phyloP scores from a whole-genome alignment of 2,113 vertebrate species.

The Coracopsis vasa region DNA sequence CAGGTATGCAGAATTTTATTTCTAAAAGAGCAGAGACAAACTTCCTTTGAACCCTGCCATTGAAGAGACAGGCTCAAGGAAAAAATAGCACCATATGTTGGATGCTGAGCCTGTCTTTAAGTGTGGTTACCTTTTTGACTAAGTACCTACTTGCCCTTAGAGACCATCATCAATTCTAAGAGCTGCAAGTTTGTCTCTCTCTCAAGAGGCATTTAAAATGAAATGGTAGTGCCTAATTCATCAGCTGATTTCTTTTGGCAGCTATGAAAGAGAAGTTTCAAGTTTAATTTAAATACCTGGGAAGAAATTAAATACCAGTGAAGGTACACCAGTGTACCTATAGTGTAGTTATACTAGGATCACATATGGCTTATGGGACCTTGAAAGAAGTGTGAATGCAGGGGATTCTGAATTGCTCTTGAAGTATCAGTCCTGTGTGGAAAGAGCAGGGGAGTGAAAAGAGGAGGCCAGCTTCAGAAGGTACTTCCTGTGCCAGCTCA shows the following conservation, averaged over 20 bases:
- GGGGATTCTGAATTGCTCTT: background rate
- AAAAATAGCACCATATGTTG: background rate
- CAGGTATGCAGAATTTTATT: background rate
- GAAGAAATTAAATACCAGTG: background rate
- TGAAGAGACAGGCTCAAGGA: background rate
- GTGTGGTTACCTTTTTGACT: background rate
- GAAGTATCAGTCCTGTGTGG: background rate
- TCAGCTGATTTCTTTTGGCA: background rate
- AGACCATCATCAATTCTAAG: background rate
- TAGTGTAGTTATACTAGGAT: background rate
- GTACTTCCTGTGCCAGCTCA: background rate
- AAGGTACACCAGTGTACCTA: background rate
- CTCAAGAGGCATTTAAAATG: background rate
- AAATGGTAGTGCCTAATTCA: background rate
- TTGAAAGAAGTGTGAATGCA: background rate
- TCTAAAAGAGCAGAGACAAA: background rate
- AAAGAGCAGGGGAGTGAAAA: background rate
- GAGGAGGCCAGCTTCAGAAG: background rate
- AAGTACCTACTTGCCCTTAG: background rate
- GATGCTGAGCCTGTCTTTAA: background rate
- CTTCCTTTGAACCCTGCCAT: background rate
- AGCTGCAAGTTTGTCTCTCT: background rate
- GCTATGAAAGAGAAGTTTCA: background rate
- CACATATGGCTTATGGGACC: background rate
- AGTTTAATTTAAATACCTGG: background rate